These are phyloP conservation scores for Carabus problematicus DNA, from an alignment of 2,888 invertebrate species.

Conservation along the genomic window DNA sequence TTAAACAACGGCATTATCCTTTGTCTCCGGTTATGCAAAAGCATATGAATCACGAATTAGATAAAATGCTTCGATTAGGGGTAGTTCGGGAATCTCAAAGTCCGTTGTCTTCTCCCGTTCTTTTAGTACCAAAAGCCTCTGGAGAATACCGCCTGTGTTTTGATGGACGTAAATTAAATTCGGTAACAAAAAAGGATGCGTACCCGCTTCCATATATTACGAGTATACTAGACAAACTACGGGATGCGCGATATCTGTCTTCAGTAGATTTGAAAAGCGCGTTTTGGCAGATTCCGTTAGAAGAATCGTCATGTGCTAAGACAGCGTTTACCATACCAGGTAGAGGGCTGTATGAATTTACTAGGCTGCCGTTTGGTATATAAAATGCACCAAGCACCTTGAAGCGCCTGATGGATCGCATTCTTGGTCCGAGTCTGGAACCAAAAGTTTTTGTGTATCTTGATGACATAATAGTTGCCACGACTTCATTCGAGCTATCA, in stretches of 20 bases:
- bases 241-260: background rate
- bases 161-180: background rate
- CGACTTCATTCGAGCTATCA: constrained; percentile 40
- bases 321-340: too few relatives aligned
- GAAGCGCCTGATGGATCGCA: too few relatives aligned
- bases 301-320: too few relatives aligned
- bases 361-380: too few relatives aligned
- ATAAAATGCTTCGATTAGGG: background rate
- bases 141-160: constrained; percentile 5
- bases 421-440: too few relatives aligned
- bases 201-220: background rate
- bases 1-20: constrained; percentile 45
- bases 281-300: too few relatives aligned
- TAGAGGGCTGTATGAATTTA: too few relatives aligned
- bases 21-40: constrained; percentile 43
- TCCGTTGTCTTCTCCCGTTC: background rate
- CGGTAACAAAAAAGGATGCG: constrained; percentile 1
- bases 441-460: too few relatives aligned
- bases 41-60: constrained; percentile 10
- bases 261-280: background rate
- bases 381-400: too few relatives aligned
- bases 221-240: background rate
- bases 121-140: background rate
- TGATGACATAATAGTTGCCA: constrained; percentile 43
- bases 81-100: background rate